Evolutionary conservation across 2,113 vertebrate species (phyloP).

Genomic region (Glaucomys volans): DNA sequence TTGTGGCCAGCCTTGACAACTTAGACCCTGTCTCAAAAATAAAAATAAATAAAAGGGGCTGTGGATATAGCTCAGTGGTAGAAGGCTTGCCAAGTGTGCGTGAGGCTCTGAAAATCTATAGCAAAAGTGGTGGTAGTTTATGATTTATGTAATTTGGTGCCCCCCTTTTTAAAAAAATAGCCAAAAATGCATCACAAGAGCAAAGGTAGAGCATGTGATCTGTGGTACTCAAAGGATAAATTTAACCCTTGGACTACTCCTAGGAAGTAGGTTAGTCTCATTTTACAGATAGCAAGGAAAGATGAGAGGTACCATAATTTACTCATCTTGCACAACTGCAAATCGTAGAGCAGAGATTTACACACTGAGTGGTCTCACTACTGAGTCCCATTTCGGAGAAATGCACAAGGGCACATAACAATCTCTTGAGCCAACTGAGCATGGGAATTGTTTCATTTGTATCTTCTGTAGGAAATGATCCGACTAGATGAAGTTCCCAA

Average conservation of each 20-base stretch:
- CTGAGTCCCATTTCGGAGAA: background rate
- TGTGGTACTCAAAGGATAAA: background rate
- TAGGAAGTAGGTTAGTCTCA: background rate
- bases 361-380: background rate
- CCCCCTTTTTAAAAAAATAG: background rate
- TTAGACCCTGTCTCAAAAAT: background rate
- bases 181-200: background rate
- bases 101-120: background rate
- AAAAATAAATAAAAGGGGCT: background rate
- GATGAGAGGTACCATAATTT: background rate
- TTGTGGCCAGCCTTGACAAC: background rate
- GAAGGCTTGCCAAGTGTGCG: background rate
- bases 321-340: background rate
- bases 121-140: background rate
- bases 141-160: constrained; percentile 45
- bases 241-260: background rate
- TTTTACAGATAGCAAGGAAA: background rate
- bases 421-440: constrained; percentile 40
- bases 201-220: background rate
- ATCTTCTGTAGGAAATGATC: constrained; percentile 95
- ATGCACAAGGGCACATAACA: background rate
- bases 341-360: constrained; percentile 2
- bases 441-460: constrained; percentile 66
- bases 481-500: constrained; percentile 98
- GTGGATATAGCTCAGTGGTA: background rate